Evolutionary conservation across 2,113 vertebrate genomes (phyloP).

Genomic region (Pungitius pungitius): DNA sequence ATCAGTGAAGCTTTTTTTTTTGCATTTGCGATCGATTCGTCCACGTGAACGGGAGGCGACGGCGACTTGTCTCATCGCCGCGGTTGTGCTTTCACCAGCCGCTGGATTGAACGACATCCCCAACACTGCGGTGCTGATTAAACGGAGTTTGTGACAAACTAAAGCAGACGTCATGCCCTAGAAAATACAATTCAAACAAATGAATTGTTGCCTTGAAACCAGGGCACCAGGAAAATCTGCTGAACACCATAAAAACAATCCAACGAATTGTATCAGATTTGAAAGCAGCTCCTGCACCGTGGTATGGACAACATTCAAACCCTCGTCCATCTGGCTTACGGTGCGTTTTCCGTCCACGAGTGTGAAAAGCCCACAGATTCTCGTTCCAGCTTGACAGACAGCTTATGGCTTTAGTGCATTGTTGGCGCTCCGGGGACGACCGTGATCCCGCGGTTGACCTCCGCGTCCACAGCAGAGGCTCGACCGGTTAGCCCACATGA

Average conservation of each 20-base stretch:
- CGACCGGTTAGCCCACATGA: constrained; percentile 29
- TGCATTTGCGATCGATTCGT: constrained; percentile 1
- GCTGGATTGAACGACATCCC: constrained; percentile 38
- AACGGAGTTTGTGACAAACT: constrained; percentile 47
- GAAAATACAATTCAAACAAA: constrained; percentile 9
- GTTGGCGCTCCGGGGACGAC: constrained; percentile 32
- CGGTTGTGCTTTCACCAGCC: constrained; percentile 22
- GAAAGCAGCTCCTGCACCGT: not conserved
- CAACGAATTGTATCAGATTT: not conserved
- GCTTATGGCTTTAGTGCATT: constrained; percentile 6
- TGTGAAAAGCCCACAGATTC: constrained; percentile 7
- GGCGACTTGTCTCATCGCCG: constrained; percentile 12
- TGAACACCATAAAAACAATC: not conserved
- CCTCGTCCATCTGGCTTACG: not conserved
- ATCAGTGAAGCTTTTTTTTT: not conserved
- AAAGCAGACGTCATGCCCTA: constrained; percentile 25
- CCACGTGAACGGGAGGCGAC: not conserved
- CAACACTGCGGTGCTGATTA: constrained; percentile 36
- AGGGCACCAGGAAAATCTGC: not conserved
- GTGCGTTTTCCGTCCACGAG: constrained; percentile 4
- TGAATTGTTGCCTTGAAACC: constrained; percentile 7
- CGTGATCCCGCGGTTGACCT: constrained; percentile 27
- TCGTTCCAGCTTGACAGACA: not conserved
- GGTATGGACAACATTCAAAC: not conserved
- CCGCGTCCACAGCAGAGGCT: constrained; percentile 34